phyloP scores from a whole-genome alignment of 2,888 invertebrate genomes.

The Mesorhabditis sp. region DNA sequence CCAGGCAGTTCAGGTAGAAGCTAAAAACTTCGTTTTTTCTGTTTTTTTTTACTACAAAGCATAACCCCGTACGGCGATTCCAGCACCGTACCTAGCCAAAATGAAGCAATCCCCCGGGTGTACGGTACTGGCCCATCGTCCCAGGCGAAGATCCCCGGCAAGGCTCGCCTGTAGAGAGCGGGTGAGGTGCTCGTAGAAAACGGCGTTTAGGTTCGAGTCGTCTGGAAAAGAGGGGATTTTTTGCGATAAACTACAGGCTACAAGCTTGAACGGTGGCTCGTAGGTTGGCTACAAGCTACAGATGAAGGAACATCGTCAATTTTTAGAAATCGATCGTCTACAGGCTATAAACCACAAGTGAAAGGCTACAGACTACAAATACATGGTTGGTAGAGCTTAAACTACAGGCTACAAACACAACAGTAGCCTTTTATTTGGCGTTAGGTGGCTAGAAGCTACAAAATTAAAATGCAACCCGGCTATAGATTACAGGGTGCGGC shows the following conservation, averaged over 20 bases:
- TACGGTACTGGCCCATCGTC: constrained; percentile 83
- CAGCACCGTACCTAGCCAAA: constrained; percentile 69
- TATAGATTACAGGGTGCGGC: no score
- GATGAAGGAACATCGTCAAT: no score
- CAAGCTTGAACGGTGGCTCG: no score
- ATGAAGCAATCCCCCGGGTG: constrained; percentile 97
- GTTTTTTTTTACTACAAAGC: not conserved
- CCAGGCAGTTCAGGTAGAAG: constrained; percentile 93
- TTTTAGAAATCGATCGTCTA: no score
- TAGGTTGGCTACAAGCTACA: no score
- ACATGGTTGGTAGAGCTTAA: no score
- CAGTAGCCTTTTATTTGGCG: no score
- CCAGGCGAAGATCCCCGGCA: constrained; percentile 84
- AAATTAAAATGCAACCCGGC: no score
- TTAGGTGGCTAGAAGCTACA: no score
- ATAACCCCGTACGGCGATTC: not conserved
- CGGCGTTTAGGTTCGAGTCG: constrained; percentile 95
- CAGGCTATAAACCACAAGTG: no score
- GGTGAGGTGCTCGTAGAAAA: constrained; percentile 97
- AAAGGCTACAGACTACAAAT: no score
- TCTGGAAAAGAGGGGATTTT: constrained; percentile 21
- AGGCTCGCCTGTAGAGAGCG: constrained; percentile 82
- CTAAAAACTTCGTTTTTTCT: constrained; percentile 58
- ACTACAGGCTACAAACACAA: no score
- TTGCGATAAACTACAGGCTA: not conserved